Percentiles rank a stretch among this genome's conserved stretches.
phyloP scores from a whole-genome alignment of 2,113 vertebrate species.

The Prolemur simus region DNA sequence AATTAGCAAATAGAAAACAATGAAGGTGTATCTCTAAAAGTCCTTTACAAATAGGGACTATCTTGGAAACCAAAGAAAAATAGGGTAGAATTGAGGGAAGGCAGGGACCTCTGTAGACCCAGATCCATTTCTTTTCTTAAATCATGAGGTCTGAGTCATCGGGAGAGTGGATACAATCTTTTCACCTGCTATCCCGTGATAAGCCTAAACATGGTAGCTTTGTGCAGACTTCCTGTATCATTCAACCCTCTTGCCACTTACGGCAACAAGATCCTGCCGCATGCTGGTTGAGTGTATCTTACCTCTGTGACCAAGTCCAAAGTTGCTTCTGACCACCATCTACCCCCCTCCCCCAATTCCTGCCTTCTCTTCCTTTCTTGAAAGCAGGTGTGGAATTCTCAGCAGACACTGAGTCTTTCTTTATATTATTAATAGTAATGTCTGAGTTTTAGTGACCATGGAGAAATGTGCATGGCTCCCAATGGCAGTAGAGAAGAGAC shows the following conservation, averaged over 20 bases:
- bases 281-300: neutral
- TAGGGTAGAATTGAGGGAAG: neutral
- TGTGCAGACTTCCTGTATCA: neutral
- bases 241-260: neutral
- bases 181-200: neutral
- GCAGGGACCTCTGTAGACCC: neutral
- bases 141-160: neutral
- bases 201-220: neutral
- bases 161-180: neutral
- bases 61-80: neutral
- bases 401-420: neutral
- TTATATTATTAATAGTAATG: neutral
- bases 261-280: neutral
- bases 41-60: neutral
- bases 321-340: neutral
- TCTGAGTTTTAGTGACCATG: neutral
- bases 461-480: neutral
- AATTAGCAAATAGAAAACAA: neutral
- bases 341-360: neutral
- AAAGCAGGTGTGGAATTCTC: neutral
- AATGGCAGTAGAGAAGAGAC: neutral
- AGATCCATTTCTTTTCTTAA: neutral
- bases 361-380: neutral
- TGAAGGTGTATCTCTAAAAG: neutral
- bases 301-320: neutral